These are phyloP conservation scores for Cichladusa arquata DNA, from an alignment of 2,113 vertebrate species.

Conservation along the genomic window DNA sequence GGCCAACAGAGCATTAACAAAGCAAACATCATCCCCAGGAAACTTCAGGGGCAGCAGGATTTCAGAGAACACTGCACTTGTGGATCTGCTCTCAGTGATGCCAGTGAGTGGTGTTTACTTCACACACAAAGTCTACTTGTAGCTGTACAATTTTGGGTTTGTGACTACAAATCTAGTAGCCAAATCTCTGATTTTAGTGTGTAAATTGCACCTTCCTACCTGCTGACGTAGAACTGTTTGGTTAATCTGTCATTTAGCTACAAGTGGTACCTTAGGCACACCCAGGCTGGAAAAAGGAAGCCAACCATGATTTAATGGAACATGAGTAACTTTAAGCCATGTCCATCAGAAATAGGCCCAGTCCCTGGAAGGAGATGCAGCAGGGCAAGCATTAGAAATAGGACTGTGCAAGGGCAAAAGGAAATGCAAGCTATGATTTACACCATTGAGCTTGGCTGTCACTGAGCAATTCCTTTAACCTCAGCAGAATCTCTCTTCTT, in stretches of 20 bases:
- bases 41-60: background rate
- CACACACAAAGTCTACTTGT: background rate
- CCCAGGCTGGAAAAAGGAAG: background rate
- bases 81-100: background rate
- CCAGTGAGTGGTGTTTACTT: background rate
- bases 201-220: background rate
- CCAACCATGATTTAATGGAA: background rate
- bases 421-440: background rate
- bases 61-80: background rate
- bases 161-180: background rate
- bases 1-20: background rate
- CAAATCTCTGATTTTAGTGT: background rate
- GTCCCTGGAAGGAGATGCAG: background rate
- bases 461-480: background rate
- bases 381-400: background rate
- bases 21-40: background rate
- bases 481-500: background rate
- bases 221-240: fast-evolving
- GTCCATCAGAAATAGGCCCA: background rate
- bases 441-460: background rate
- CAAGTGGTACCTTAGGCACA: background rate
- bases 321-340: background rate
- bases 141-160: background rate
- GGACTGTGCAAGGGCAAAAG: background rate
- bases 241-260: background rate